Evolutionary conservation across 2,113 vertebrate genomes (phyloP).

Genomic region (Collichthys lucidus): DNA sequence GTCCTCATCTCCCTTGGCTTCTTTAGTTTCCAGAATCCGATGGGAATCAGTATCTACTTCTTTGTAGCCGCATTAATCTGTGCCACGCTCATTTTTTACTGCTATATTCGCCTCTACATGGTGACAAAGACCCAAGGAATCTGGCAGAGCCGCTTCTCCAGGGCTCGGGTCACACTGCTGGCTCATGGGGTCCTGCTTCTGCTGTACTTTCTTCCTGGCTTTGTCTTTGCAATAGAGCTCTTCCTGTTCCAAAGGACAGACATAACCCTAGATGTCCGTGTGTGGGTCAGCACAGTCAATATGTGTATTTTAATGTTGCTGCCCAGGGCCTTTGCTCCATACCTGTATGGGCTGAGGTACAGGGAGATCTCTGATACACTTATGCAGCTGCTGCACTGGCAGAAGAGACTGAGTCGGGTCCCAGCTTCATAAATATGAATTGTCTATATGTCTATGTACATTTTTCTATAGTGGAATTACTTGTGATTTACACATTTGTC

Average conservation of each 20-base stretch:
- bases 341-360: constrained; percentile 85
- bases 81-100: constrained; percentile 80
- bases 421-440: constrained; percentile 24
- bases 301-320: constrained; percentile 82
- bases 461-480: neutral
- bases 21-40: constrained; percentile 27
- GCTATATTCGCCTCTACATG: constrained; percentile 85
- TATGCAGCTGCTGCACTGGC: constrained; percentile 67
- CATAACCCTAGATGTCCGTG: constrained; percentile 50
- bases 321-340: constrained; percentile 83
- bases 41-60: constrained; percentile 74
- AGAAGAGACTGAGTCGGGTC: constrained; percentile 50
- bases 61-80: constrained; percentile 76
- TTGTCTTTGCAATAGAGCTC: constrained; percentile 82
- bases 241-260: constrained; percentile 59
- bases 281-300: constrained; percentile 84
- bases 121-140: constrained; percentile 84
- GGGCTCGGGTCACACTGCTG: constrained; percentile 84
- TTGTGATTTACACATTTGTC: neutral
- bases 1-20: constrained; percentile 74
- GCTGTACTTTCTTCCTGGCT: constrained; percentile 82
- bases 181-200: constrained; percentile 82
- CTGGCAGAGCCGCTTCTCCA: constrained; percentile 84
- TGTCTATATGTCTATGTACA: neutral
- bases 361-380: constrained; percentile 80